Conservation (phyloP, 2,797 vertebrate species). For the Urophycis tenuis region DNA sequence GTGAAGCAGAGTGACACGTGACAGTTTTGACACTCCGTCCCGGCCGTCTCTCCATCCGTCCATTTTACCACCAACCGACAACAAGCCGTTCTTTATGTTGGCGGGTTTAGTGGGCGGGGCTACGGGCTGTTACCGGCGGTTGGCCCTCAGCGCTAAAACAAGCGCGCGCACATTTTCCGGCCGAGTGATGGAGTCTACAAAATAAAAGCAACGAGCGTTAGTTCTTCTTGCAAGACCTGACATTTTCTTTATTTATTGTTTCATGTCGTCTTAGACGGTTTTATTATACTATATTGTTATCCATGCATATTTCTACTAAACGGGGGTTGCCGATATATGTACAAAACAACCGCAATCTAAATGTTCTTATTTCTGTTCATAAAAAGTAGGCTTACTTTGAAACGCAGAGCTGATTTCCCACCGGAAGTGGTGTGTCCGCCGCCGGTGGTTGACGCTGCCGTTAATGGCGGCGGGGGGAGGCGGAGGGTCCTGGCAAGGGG, state of each 20-base stretch:
- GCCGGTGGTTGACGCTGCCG: slow-evolving; percentile 40
- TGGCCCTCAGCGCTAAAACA: slow-evolving; percentile 24
- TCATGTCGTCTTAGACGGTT: neutral
- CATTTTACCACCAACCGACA: neutral
- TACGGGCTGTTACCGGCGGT: slow-evolving; percentile 15
- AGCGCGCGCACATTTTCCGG: slow-evolving; percentile 15
- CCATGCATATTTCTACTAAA: neutral
- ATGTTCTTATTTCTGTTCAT: neutral
- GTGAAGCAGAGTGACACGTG: neutral
- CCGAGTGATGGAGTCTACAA: slow-evolving; percentile 5
- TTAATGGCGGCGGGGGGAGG: slow-evolving; percentile 60
- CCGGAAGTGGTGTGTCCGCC: slow-evolving; percentile 30
- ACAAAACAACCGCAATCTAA: neutral
- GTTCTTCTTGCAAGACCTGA: neutral
- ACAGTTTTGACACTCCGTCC: neutral
- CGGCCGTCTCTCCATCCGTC: slow-evolving; percentile 1
- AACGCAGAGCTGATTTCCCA: neutral
- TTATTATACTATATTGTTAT: neutral
- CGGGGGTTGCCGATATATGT: neutral
- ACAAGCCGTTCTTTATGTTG: slow-evolving; percentile 6
- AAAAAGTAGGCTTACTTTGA: slow-evolving; percentile 43
- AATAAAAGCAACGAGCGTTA: slow-evolving; percentile 31
- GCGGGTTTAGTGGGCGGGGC: slow-evolving; percentile 6
- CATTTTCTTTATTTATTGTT: neutral
- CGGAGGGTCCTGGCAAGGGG: slow-evolving; percentile 52